phyloP scores from a whole-genome alignment of 2,797 vertebrate species.

The Eulemur rubriventer region DNA sequence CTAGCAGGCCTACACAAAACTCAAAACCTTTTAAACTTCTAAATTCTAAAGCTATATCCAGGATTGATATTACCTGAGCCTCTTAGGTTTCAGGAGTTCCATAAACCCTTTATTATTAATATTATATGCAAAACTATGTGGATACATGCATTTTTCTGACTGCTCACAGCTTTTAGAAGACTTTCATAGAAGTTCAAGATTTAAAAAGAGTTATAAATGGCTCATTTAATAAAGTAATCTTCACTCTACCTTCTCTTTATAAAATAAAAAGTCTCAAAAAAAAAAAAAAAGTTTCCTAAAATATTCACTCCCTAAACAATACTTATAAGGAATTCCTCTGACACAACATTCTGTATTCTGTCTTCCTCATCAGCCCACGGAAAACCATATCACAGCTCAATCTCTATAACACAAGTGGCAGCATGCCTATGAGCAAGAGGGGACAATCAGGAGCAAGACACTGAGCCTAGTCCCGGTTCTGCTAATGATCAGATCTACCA shows the following conservation, averaged over 20 bases:
- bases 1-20: neutral
- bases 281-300: conserved; percentile 1
- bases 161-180: conserved; percentile 36
- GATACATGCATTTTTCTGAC: neutral
- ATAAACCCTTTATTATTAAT: conserved; percentile 15
- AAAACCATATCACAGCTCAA: neutral
- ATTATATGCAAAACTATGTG: conserved; percentile 31
- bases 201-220: conserved; percentile 36
- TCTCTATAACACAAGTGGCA: neutral
- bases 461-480: neutral
- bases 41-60: conserved; percentile 10
- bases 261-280: conserved; percentile 16
- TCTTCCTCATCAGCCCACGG: neutral
- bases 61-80: neutral
- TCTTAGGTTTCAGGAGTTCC: neutral
- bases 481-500: neutral
- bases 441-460: neutral
- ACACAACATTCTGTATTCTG: neutral
- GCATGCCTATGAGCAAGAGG: neutral
- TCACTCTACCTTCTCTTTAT: neutral
- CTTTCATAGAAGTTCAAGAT: neutral
- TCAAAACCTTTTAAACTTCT: neutral
- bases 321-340: conserved; percentile 19
- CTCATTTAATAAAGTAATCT: conserved; percentile 27
- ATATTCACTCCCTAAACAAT: conserved; percentile 24